Evolutionary conservation across 2,888 invertebrate species (phyloP).

Genomic region (Hetaerina titia): DNA sequence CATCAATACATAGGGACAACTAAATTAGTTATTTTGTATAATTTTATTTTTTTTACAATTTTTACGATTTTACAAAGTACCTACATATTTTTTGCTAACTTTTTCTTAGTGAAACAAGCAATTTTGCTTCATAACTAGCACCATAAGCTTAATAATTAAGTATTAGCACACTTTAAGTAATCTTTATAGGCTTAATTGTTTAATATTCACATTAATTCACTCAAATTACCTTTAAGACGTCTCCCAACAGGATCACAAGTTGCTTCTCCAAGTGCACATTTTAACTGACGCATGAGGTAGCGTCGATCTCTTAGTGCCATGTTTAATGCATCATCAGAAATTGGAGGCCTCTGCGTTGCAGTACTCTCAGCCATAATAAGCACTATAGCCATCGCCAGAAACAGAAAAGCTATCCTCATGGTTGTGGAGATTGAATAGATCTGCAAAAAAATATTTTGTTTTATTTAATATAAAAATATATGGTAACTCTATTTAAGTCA

Average conservation of each 20-base stretch:
- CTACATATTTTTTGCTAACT: no score
- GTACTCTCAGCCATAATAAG: constrained; percentile 46
- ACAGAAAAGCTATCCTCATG: constrained; percentile 63
- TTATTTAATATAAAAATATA: no score
- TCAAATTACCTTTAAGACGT: constrained; percentile 83
- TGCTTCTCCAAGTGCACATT: constrained; percentile 86
- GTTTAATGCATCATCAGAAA: constrained; percentile 84
- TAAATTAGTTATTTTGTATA: no score
- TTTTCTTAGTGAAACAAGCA: no score
- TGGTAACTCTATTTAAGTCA: no score
- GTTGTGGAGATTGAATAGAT: constrained; percentile 38
- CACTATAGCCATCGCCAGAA: not conserved
- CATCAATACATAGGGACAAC: no score
- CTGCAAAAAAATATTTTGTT: constrained; percentile 25
- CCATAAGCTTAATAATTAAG: no score
- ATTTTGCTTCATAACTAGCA: no score
- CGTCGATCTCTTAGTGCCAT: constrained; percentile 84
- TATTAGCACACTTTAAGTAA: no score
- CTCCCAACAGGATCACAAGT: constrained; percentile 87
- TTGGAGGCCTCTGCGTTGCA: constrained; percentile 76
- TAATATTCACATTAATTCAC: not conserved
- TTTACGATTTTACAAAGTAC: no score
- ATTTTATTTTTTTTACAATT: no score
- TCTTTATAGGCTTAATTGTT: no score
- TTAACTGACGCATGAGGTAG: constrained; percentile 85